Base-by-base conservation (phyloP, 2,888 invertebrate species). In the Odontocerum albicorne region DNA sequence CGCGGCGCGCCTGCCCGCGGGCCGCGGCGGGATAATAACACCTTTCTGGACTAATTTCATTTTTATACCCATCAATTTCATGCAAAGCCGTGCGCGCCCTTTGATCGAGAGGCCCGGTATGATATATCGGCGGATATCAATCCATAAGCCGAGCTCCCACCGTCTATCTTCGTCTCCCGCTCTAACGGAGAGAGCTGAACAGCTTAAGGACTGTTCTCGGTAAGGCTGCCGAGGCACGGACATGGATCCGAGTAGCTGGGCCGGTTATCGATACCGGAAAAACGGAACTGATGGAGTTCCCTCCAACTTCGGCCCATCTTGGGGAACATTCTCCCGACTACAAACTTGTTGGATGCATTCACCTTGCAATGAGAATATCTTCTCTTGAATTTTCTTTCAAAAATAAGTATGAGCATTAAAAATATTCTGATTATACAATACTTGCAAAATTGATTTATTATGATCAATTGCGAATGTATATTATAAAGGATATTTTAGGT, bases 1-100 rank as follows among this genome's bases (percentile, higher is more conserved):
- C 19, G 50, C 33, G 21, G 44, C 44, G 43, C 38, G 38, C 44
- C 19, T 43, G 21, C 53, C 54, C 33, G 33, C 39, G 56, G 56
- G 54, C 45, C 45, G 54, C 57, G 60, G 54, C 47, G 57, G 57
- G 60, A 57, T 60, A 60, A 60, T 60, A 60, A 60, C 60, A 60
- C 60, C 60, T 60, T 57, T 60, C 60, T 57, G 60, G 57, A 60
- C 60, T 60, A 60, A 60, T 60, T 60, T 60, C 60, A 60, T 60
- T 60, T 60, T 60, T 60, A 60, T 60, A 60, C 57, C 60, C 60
- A 51, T 60, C 60, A 60, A 60, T 60, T 60, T 60, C 51, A 57
- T 55, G 60, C 60, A 54, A 60, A 57, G 60, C 57, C 52, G 47
- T 56, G 56, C 43, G 46, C 59, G 52, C 60, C 60, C 59, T 59